A percentile compares a stretch with the other conserved stretches of the same genome.
Conservation (phyloP, 2,113 vertebrate genomes). For the Chloropsis cyanopogon region DNA sequence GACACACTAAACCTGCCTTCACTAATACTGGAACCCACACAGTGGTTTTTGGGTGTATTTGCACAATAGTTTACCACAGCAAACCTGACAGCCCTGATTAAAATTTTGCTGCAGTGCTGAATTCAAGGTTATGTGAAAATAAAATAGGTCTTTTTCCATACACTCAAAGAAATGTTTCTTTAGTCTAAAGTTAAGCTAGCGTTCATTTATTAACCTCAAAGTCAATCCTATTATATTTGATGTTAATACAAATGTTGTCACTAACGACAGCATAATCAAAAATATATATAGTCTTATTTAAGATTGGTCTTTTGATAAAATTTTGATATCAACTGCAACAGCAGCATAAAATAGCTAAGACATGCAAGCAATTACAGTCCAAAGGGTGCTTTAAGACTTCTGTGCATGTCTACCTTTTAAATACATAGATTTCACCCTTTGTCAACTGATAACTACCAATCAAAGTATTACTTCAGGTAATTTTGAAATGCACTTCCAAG, state of each 20-base stretch:
- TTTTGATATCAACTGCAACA: not conserved
- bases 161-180: not conserved
- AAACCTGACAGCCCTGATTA: not conserved
- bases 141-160: not conserved
- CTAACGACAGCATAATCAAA: not conserved
- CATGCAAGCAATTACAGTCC: not conserved
- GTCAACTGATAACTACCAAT: not conserved
- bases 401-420: not conserved
- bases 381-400: not conserved
- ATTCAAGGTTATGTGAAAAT: not conserved
- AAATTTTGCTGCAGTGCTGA: not conserved
- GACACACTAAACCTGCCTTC: not conserved
- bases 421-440: not conserved
- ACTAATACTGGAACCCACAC: not conserved
- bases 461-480: not conserved
- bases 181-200: not conserved
- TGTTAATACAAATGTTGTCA: not conserved
- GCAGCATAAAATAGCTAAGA: not conserved
- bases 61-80: not conserved
- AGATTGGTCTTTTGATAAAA: not conserved
- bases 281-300: not conserved
- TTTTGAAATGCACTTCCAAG: not conserved
- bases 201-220: not conserved
- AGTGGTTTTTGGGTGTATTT: not conserved
- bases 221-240: not conserved